These are phyloP conservation scores for Pavo muticus DNA, from an alignment of 2,113 vertebrate species.

Conservation along the genomic window DNA sequence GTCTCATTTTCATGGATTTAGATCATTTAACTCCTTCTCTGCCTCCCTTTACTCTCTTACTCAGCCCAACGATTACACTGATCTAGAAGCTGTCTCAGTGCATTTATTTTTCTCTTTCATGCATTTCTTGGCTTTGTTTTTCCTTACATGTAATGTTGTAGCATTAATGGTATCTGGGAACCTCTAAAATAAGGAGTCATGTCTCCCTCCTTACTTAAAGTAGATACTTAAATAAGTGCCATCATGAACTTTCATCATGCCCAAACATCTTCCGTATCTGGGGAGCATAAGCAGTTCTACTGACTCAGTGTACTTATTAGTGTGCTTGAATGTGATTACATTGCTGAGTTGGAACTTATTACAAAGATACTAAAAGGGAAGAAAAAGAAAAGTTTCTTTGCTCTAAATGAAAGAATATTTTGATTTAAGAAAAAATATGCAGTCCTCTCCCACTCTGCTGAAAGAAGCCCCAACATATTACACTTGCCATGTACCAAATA, in stretches of 20 bases:
- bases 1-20: background rate
- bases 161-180: background rate
- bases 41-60: background rate
- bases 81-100: background rate
- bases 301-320: background rate
- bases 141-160: background rate
- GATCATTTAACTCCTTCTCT: background rate
- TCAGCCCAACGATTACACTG: background rate
- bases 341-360: background rate
- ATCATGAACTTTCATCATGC: background rate
- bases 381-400: background rate
- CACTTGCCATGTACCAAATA: background rate
- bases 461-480: background rate
- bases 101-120: background rate
- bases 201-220: background rate
- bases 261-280: background rate
- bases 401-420: background rate
- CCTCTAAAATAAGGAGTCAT: background rate
- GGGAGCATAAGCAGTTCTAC: background rate
- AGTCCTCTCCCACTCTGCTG: background rate
- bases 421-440: background rate
- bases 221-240: background rate
- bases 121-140: background rate
- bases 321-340: background rate
- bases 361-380: background rate